Evolutionary conservation across 2,888 invertebrate species (phyloP), one percentile per base, ranked within the genome.

Genomic region (Eurois occulta): DNA sequence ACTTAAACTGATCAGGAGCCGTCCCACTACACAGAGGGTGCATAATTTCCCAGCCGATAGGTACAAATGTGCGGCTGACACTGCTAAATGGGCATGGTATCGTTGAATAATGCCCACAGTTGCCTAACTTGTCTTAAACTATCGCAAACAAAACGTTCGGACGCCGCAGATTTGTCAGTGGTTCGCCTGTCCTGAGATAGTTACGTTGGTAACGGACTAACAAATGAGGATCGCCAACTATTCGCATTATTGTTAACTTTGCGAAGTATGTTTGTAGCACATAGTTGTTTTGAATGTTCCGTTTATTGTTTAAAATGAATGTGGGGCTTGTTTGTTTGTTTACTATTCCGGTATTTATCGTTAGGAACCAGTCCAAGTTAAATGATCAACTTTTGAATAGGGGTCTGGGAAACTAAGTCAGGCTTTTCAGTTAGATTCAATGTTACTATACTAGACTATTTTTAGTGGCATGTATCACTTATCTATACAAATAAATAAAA

Each of bases 11-110:
- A 85, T 81, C 73, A 85, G 73, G 73, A 71, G 41, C 71, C 68
- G 58, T 55, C n/a, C 58, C 72, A 65, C 68, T 28, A 77, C 58
- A 55, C 77, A 75, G 76, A 77, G 87, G 84, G 84, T 86, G 81
- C 78, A 80, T 88, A 89, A 90, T 90, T 91, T 86, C 80, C 87
- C 89, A 89, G 87, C 90, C 91, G 91, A 93, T 94, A 93, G 91
- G 88, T 92, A 93, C 95, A 96, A 96, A 96, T 96, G 94, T 91
- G 96, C 95, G 96, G 96, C 94, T 92, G 96, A 95, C 96, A 93
- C 92, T 95, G 95, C 89, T 96, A 96, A 96, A 96, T 96, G 95
- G 91, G 90, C 89, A 86, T 90, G 91, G 94, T 93, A 92, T 92
- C 87, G 91, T 91, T 96, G 94, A 96, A 91, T 95, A 95, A 96